Conservation (phyloP, 2,797 vertebrate species). For the Aratinga solstitialis region DNA sequence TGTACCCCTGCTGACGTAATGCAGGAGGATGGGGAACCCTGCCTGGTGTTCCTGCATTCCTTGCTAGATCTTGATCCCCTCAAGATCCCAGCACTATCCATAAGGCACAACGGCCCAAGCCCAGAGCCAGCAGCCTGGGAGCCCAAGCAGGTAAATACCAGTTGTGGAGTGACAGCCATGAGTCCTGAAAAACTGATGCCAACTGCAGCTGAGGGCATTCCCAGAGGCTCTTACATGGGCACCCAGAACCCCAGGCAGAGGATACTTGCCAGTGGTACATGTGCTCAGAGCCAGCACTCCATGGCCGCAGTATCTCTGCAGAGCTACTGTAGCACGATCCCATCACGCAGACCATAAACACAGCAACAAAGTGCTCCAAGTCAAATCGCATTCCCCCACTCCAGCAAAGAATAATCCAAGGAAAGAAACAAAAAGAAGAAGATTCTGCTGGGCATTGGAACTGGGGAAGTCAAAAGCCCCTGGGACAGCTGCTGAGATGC, state of each 20-base stretch:
- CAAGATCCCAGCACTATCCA: background rate
- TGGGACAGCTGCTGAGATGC: background rate
- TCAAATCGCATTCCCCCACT: background rate
- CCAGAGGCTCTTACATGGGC: background rate
- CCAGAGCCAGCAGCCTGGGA: background rate
- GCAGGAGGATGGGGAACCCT: background rate
- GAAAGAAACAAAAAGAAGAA: background rate
- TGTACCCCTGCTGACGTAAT: background rate
- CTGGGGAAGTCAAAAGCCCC: background rate
- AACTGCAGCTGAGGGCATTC: background rate
- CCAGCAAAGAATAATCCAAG: background rate
- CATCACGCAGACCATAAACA: background rate
- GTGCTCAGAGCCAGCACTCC: background rate
- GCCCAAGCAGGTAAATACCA: background rate
- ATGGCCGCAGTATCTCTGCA: background rate
- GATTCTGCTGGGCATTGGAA: background rate
- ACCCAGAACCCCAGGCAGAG: background rate
- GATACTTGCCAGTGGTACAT: rapidly evolving
- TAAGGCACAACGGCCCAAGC: constrained; percentile 30
- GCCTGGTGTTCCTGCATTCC: background rate
- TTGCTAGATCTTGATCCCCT: background rate
- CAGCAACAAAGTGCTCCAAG: background rate
- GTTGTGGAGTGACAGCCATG: background rate
- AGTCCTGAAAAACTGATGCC: background rate
- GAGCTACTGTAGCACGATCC: background rate